These are phyloP conservation scores for Smutsia temminckii DNA, from an alignment of 2,797 vertebrate species.

Conservation along the genomic window DNA sequence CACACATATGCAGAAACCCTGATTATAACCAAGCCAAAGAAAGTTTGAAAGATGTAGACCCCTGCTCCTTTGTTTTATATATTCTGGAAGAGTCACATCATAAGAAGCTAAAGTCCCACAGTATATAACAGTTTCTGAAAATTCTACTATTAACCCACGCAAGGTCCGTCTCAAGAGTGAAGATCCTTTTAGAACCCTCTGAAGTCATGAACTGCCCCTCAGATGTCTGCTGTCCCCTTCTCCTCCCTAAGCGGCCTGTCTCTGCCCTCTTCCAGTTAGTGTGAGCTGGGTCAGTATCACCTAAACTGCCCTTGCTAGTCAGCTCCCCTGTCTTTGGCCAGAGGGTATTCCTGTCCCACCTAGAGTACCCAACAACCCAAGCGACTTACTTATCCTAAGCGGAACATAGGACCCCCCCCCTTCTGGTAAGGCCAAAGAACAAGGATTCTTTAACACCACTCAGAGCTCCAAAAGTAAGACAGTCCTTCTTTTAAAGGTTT, in stretches of 20 bases:
- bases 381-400: background rate
- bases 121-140: background rate
- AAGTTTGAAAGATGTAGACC: background rate
- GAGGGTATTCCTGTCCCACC: background rate
- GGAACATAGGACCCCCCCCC: background rate
- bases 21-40: background rate
- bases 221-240: background rate
- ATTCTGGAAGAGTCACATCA: background rate
- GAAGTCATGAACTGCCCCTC: background rate
- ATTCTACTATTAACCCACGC: background rate
- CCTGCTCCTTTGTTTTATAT: background rate
- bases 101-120: background rate
- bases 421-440: background rate
- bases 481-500: background rate
- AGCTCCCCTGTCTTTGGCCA: background rate
- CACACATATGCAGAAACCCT: background rate
- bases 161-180: background rate
- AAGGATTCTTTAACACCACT: background rate
- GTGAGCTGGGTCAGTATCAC: background rate
- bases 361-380: background rate
- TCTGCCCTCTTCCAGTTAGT: background rate
- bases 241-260: background rate
- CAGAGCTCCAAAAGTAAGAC: background rate
- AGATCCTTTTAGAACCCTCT: background rate
- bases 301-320: background rate